phyloP scores from a whole-genome alignment of 2,113 vertebrate species.

The Eublepharis macularius region DNA sequence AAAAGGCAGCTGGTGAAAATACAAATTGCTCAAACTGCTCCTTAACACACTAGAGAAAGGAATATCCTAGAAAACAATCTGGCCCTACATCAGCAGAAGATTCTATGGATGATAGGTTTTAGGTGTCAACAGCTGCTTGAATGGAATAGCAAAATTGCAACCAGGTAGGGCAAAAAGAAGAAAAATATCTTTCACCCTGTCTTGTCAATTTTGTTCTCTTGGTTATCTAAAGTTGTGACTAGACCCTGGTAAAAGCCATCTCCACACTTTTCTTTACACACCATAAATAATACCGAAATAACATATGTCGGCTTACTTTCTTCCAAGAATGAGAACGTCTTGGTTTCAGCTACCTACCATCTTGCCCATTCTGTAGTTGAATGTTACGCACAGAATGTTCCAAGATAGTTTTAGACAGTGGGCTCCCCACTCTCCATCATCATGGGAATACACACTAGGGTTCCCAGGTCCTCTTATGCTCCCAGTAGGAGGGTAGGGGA shows the following conservation, averaged over 20 bases:
- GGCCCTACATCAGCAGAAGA: not conserved
- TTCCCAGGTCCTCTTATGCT: too few relatives aligned
- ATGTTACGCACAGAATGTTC: not conserved
- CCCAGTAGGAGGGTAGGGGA: too few relatives aligned
- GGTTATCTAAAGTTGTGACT: not conserved
- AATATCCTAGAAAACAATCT: conserved; percentile 3
- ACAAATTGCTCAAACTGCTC: not conserved
- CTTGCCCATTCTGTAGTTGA: not conserved
- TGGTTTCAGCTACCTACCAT: not conserved
- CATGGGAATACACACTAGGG: too few relatives aligned
- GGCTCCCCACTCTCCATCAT: too few relatives aligned
- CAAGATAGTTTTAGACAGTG: not conserved
- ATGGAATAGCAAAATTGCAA: not conserved
- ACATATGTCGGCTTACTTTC: not conserved
- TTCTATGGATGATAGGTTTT: not conserved
- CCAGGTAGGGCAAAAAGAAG: conserved; percentile 1
- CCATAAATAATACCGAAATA: not conserved
- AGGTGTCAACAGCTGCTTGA: conserved; percentile 15
- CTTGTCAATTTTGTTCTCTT: not conserved
- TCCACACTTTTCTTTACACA: not conserved
- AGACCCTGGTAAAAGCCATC: not conserved
- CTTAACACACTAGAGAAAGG: not conserved
- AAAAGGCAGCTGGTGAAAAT: not conserved
- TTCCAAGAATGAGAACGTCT: not conserved
- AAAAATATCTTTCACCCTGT: conserved; percentile 14